Base-by-base conservation (phyloP, 1,140 invertebrate genomes). In the Musca vetustissima region DNA sequence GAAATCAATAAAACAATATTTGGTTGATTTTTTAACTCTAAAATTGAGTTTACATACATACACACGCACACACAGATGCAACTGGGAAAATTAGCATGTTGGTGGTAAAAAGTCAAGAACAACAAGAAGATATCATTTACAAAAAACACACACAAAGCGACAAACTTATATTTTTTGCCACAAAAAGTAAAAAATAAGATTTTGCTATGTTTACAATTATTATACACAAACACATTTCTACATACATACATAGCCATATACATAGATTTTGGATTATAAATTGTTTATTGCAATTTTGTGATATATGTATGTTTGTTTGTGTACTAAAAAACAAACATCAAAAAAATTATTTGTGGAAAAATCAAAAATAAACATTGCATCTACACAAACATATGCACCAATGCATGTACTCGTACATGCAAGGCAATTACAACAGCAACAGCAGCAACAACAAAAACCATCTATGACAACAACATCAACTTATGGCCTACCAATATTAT, bases 401-500 rank as follows among this genome's bases (percentile, higher is more conserved):
- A 43, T 13, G 13, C 11, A 43, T 9, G 36, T 13, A 43, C 9
- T 4, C 28, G 9, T 32, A 50, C 49, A 66, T 59, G 64, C 72
- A 75, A 53, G 22, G 17, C 50, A 53, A 53, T 76, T 73, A 74
- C 76, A 28, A 24, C 55, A 59, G 6, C 22, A 53, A n/a, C 55
- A 59, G 24, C n/a, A n/a, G n/a, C n/a, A n/a, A n/a, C n/a, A n/a
- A n/a, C n/a, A n/a, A 57, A 25, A 43, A 43, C 36, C 36, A 43
- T 43, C 36, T 9, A 43, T 43, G 36, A 43, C 36, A 43, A 61
- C 66, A 68, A 68, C 55, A 57, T 50, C 67, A 69, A 69, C 76
- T 79, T 79, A 79, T 70, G 77, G 78, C 78, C 78, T 78, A 80
- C 78, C 78, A 78, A 80, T 80, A 80, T 80, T 80, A 80, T 78